A percentile compares a stretch with the other conserved stretches of the same genome.
Evolutionary conservation across 2,113 vertebrate species (phyloP).

Genomic region (Proterorhinus semilunaris): DNA sequence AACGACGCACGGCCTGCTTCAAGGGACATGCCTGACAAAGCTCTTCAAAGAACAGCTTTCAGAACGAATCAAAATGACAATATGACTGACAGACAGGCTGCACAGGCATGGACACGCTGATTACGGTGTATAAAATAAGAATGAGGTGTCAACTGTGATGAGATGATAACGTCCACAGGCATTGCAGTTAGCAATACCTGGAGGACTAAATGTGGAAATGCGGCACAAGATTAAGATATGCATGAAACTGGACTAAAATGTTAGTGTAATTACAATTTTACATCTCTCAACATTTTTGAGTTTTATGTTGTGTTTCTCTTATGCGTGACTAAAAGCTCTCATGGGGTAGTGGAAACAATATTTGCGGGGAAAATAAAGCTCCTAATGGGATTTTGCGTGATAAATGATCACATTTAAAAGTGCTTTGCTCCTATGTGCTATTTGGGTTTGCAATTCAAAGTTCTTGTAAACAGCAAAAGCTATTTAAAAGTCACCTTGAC

Average conservation of each 20-base stretch:
- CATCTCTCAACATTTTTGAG: background rate
- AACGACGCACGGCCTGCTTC: slow-evolving; percentile 6
- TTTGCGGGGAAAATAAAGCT: background rate
- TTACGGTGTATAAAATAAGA: slow-evolving; percentile 15
- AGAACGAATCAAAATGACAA: slow-evolving; percentile 12
- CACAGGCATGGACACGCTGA: slow-evolving; percentile 4
- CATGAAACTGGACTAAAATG: too few species aligned
- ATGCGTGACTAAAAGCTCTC: slow-evolving; percentile 5
- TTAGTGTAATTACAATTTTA: background rate
- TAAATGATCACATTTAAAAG: slow-evolving; percentile 12
- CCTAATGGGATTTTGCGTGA: slow-evolving; percentile 14
- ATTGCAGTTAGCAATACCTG: background rate
- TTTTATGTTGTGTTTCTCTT: background rate
- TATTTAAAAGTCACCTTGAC: background rate
- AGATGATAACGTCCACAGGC: background rate
- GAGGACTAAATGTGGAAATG: background rate
- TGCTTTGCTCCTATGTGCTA: background rate
- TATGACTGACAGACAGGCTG: slow-evolving; percentile 13
- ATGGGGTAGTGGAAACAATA: slow-evolving; percentile 3
- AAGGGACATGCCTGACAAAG: slow-evolving; percentile 11
- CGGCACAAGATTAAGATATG: background rate
- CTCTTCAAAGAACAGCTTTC: slow-evolving; percentile 28
- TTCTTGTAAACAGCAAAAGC: background rate
- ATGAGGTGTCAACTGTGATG: background rate
- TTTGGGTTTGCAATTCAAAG: background rate